A percentile compares a stretch with the other conserved stretches of the same genome.
Conservation (phyloP, 2,113 vertebrate species). For the Gavialis gangeticus region DNA sequence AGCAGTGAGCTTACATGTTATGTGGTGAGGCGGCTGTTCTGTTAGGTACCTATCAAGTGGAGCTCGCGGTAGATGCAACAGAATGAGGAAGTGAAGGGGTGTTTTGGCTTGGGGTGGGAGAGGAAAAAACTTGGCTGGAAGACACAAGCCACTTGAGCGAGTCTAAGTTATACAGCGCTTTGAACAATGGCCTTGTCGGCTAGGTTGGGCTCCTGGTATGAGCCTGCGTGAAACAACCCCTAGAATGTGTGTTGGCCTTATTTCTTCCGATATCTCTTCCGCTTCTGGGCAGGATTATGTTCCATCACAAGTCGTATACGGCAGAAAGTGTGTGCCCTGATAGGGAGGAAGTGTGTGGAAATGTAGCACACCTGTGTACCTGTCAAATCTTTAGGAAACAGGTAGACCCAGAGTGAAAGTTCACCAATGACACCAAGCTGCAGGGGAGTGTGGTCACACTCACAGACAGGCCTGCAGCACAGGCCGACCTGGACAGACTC, state of each 20-base stretch:
- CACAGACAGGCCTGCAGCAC: no score
- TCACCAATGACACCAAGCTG: no score
- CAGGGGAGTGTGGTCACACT: no score
- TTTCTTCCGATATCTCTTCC: not conserved
- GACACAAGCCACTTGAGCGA: not conserved
- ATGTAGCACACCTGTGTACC: not conserved
- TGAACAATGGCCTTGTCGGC: not conserved
- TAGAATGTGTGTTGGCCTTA: not conserved
- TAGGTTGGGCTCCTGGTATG: not conserved
- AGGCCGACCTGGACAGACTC: no score
- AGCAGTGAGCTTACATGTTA: accelerated
- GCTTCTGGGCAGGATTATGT: not conserved
- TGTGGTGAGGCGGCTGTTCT: not conserved
- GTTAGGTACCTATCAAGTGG: not conserved
- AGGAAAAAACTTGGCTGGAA: constrained; percentile 16
- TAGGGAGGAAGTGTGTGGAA: not conserved
- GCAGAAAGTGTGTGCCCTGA: accelerated
- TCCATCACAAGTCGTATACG: not conserved
- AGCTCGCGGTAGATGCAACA: not conserved
- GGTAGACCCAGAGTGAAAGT: not conserved
- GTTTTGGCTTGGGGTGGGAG: not conserved
- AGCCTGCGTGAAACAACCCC: not conserved
- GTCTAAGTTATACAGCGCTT: not conserved
- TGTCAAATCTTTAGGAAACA: not conserved
- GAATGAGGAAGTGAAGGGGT: constrained; percentile 21